Conservation (phyloP, 1,140 invertebrate species). For the Paracyclopina nana region DNA sequence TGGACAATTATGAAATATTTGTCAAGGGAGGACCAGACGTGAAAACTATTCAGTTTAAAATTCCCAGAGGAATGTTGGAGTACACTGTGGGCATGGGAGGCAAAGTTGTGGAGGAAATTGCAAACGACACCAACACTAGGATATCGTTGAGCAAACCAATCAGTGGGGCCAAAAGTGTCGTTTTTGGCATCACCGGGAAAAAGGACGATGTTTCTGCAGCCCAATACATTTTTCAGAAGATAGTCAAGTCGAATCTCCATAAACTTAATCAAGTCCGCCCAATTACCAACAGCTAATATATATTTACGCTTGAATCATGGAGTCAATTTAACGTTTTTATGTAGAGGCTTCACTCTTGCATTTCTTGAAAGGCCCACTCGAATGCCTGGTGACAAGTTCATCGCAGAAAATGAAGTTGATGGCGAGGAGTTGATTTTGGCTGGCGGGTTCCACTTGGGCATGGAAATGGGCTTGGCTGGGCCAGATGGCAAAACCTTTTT, state of each 20-base stretch:
- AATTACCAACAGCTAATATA: conserved; percentile 2
- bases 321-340: background rate
- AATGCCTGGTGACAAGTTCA: background rate
- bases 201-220: background rate
- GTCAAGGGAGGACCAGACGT: conserved; percentile 13
- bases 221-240: conserved; percentile 13
- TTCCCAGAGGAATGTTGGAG: conserved; percentile 9
- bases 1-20: conserved; percentile 15
- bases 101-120: conserved; percentile 13
- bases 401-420: background rate
- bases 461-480: too few relatives aligned
- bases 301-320: background rate
- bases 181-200: conserved; percentile 1
- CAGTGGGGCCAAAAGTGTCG: conserved; percentile 6
- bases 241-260: conserved; percentile 14
- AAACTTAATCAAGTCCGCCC: conserved; percentile 10
- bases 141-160: conserved; percentile 5
- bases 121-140: conserved; percentile 13
- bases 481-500: too few relatives aligned
- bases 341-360: background rate
- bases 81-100: conserved; percentile 13
- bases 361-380: background rate
- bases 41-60: conserved; percentile 9
- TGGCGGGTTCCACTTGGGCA: conserved; percentile 3
- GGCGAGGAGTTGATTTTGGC: background rate